Evolutionary conservation across 64 coral and sea anemone genomes (phyloP), one percentile per base, ranked within the genome.

Genomic region (Stylophora pistillata): DNA sequence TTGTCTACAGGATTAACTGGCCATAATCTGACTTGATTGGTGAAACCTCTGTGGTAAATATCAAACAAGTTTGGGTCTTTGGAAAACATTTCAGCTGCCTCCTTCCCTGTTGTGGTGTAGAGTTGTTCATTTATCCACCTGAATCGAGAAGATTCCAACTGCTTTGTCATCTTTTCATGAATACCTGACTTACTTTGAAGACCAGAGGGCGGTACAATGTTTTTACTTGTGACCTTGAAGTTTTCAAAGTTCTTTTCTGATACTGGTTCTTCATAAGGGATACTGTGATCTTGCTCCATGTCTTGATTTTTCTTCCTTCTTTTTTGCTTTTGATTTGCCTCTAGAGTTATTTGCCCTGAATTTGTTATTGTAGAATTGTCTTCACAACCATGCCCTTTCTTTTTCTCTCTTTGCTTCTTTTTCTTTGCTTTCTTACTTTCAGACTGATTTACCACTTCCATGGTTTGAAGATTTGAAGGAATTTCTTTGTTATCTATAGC

Each of bases 91-190:
- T 86, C 78, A 47, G 91, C 85, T 79, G 97, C 97, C 23, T 92
- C 54, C 9, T 77, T 62, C 59, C 97, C 94, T 77, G 87, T 93
- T 88, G 87, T 91, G 9, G 97, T 95, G 47, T 99, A 99, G 1
- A 99, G 53, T 63, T 95, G 88, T 74, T 99, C 93, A 88, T 99
- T 99, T 34, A 99, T 99, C 93, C 93, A 95, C 41, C 97, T 83
- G 56, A 99, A 99, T 32, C 91, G 89, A 53, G 93, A 95, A 79
- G 93, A 90, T 65, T 99, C 97, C 54, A 99, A 72, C 85, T 93
- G 95, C 59, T 79, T 88, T 55, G 86, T 89, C 71, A 99, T 81
- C 55, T 95, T 99, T 59, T 99, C 94, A 69, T 93, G 73, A 30
- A 99, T 74, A 59, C 53, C 79, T 68, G 66, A 75, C 63, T 82